Conservation (phyloP, 2,797 vertebrate genomes). For the Huso huso region DNA sequence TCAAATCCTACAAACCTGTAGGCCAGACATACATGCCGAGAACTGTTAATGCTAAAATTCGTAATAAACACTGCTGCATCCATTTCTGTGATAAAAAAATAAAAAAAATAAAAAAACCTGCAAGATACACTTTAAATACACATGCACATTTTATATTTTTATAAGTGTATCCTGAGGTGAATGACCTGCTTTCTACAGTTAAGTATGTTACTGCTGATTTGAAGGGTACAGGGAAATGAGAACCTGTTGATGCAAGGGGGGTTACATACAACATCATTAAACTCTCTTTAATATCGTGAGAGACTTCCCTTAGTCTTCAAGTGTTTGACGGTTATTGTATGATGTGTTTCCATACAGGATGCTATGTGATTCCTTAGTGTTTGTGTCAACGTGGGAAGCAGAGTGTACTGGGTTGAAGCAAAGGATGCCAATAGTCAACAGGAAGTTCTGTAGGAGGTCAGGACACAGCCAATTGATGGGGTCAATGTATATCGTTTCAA, state of each 20-base stretch:
- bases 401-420: constrained; percentile 23
- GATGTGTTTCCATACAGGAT: constrained; percentile 52
- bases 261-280: neutral
- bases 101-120: too few species aligned
- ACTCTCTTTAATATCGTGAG: constrained; percentile 36
- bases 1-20: too few species aligned
- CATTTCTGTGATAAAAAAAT: too few species aligned
- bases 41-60: too few species aligned
- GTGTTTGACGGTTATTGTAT: constrained; percentile 30
- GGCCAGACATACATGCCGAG: too few species aligned
- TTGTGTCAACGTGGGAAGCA: constrained; percentile 54
- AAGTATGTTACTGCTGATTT: too few species aligned
- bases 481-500: neutral
- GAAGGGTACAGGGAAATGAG: neutral
- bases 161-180: too few species aligned
- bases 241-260: neutral
- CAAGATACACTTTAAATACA: too few species aligned
- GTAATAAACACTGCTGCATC: too few species aligned
- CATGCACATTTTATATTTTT: too few species aligned
- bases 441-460: constrained; percentile 44
- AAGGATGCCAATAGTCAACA: constrained; percentile 56
- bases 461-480: constrained; percentile 21
- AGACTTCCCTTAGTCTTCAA: constrained; percentile 34
- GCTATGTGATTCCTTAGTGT: constrained; percentile 34
- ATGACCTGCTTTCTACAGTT: too few species aligned